Conservation (phyloP, 1,140 invertebrate genomes). For the Zaprionus tsacasi region DNA sequence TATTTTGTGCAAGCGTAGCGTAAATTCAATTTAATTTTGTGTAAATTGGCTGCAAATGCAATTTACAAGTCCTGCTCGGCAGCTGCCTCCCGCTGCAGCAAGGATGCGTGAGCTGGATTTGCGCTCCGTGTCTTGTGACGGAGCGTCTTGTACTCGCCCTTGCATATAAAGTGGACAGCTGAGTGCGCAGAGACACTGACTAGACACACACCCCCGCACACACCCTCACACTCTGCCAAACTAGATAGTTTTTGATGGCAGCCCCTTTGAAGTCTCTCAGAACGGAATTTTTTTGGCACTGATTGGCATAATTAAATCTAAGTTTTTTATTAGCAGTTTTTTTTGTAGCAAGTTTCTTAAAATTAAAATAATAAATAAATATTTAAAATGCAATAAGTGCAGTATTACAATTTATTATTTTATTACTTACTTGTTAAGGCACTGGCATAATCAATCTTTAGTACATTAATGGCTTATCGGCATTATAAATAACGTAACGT, state of each 20-base stretch:
- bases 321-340: neutral
- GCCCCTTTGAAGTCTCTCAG: neutral
- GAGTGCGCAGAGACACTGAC: conserved; percentile 9
- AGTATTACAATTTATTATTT: too few species aligned
- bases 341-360: neutral
- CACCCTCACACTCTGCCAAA: neutral
- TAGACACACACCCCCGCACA: neutral
- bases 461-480: too few species aligned
- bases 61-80: conserved; percentile 68
- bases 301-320: neutral
- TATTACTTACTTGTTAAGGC: too few species aligned
- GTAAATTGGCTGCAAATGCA: conserved; percentile 79
- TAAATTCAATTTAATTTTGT: conserved; percentile 81
- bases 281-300: neutral
- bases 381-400: neutral
- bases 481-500: too few species aligned
- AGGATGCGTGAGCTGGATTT: conserved; percentile 55
- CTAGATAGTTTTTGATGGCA: conserved; percentile 1
- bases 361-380: neutral
- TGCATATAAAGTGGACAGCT: conserved; percentile 34
- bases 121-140: conserved; percentile 17
- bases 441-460: too few species aligned
- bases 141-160: conserved; percentile 21
- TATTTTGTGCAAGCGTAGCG: conserved; percentile 78
- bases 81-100: conserved; percentile 24